phyloP scores from a whole-genome alignment of 2,113 vertebrate genomes.

The Ivindomyrus marchei region DNA sequence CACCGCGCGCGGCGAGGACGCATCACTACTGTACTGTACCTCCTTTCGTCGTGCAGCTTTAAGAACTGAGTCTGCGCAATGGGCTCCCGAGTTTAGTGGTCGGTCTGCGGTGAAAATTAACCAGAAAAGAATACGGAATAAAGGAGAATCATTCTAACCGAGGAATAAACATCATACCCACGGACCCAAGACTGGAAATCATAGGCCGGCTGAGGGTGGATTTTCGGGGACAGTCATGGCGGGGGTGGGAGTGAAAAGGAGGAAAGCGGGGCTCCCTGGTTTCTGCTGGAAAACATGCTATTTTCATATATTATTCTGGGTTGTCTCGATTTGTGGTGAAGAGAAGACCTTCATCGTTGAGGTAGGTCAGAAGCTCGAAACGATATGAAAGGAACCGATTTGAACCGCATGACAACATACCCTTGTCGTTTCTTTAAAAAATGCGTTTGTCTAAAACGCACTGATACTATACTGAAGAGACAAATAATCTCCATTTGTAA shows the following conservation, averaged over 20 bases:
- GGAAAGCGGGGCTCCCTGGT: slow-evolving; percentile 53
- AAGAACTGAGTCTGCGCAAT: slow-evolving; percentile 48
- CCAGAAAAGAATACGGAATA: slow-evolving; percentile 36
- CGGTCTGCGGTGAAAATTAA: slow-evolving; percentile 35
- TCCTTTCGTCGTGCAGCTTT: slow-evolving; percentile 34
- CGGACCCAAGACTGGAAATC: slow-evolving; percentile 47
- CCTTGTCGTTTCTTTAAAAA: background rate
- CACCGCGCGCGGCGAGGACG: background rate
- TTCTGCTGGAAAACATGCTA: slow-evolving; percentile 63
- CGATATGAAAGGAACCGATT: background rate
- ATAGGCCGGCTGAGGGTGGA: slow-evolving; percentile 37
- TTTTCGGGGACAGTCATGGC: slow-evolving; percentile 55
- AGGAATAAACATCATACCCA: slow-evolving; percentile 39
- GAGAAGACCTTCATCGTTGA: slow-evolving; percentile 66
- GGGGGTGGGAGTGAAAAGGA: slow-evolving; percentile 48
- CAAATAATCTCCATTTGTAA: background rate
- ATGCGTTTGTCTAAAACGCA: background rate
- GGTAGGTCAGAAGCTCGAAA: slow-evolving; percentile 44
- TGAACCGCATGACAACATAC: slow-evolving; percentile 9
- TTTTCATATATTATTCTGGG: slow-evolving; percentile 61
- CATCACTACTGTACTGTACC: slow-evolving; percentile 11
- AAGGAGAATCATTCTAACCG: slow-evolving; percentile 27
- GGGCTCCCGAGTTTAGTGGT: slow-evolving; percentile 33
- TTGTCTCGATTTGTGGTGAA: slow-evolving; percentile 60
- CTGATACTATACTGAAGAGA: background rate